Conservation (phyloP, 2,888 invertebrate genomes). For the Matsumyia berberina region DNA sequence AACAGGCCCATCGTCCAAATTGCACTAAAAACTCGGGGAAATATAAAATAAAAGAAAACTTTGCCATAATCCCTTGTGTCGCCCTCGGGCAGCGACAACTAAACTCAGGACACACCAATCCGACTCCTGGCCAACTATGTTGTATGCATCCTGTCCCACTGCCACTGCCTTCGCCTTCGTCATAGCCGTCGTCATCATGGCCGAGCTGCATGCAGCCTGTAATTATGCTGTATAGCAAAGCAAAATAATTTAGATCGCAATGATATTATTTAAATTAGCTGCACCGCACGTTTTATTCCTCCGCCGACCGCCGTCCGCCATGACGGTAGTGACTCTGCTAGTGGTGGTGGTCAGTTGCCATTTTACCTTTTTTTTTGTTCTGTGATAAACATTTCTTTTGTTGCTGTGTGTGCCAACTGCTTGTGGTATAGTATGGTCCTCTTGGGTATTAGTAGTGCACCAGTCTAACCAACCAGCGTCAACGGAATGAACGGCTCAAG, state of each 20-base stretch:
- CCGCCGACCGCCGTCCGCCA: conserved; percentile 38
- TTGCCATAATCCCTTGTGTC: conserved; percentile 64
- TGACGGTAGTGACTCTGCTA: conserved; percentile 16
- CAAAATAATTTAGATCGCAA: conserved; percentile 76
- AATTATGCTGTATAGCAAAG: conserved; percentile 74
- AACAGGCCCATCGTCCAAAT: conserved; percentile 38
- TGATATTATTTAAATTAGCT: conserved; percentile 76
- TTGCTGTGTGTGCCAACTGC: conserved; percentile 53
- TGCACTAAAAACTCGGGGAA: conserved; percentile 23
- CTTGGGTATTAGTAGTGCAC: conserved; percentile 41
- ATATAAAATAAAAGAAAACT: conserved; percentile 44
- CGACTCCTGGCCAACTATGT: conserved; percentile 58
- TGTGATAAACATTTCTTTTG: conserved; percentile 41
- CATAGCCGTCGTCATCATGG: conserved; percentile 61
- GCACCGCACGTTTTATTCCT: conserved; percentile 70
- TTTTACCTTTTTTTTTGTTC: conserved; percentile 33
- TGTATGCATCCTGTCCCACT: conserved; percentile 47
- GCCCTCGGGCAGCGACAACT: conserved; percentile 63
- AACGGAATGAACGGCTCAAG: conserved; percentile 65
- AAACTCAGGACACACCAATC: conserved; percentile 71
- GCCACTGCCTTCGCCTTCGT: conserved; percentile 23
- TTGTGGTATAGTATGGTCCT: conserved; percentile 58
- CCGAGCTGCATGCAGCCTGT: conserved; percentile 70
- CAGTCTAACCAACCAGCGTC: conserved; percentile 58
- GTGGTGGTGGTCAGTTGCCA: conserved; percentile 68